A percentile compares a stretch with the other conserved stretches of the same genome.
phyloP scores from a whole-genome alignment of 2,797 vertebrate species.

The Ptychadena robeensis region DNA sequence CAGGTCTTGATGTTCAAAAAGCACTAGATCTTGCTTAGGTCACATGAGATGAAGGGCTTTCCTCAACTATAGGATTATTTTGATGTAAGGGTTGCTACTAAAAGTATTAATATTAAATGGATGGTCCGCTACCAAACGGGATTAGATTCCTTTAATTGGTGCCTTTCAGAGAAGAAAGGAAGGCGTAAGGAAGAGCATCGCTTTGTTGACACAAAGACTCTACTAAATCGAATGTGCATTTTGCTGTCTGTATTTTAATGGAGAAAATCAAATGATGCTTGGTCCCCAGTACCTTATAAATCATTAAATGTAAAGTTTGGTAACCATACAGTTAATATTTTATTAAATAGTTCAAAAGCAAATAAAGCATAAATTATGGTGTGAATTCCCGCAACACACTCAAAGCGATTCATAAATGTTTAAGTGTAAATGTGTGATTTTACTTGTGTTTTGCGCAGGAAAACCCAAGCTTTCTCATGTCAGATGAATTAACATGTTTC shows the following conservation, averaged over 20 bases:
- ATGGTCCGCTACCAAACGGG: neutral
- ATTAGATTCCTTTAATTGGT: neutral
- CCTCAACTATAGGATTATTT: neutral
- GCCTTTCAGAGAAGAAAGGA: conserved; percentile 5
- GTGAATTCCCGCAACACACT: conserved; percentile 44
- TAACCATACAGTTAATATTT: conserved; percentile 54
- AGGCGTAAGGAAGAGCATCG: neutral
- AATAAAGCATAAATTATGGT: conserved; percentile 58
- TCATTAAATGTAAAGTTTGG: conserved; percentile 54
- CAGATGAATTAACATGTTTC: conserved; percentile 17
- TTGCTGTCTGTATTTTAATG: conserved; percentile 18
- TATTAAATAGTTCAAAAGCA: conserved; percentile 60
- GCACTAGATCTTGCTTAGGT: neutral
- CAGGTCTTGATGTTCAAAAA: neutral
- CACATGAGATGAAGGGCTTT: neutral
- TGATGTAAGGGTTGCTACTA: neutral
- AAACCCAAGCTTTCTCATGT: neutral
- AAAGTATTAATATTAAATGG: neutral
- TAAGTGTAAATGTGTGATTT: conserved; percentile 45
- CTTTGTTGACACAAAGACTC: conserved; percentile 26
- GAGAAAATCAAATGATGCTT: conserved; percentile 44
- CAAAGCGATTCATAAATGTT: conserved; percentile 53
- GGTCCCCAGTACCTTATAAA: conserved; percentile 43
- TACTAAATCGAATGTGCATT: neutral
- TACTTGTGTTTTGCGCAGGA: conserved; percentile 19